Evolutionary conservation across 2,113 vertebrate genomes (phyloP).

Genomic region (Ptilonorhynchus violaceus): DNA sequence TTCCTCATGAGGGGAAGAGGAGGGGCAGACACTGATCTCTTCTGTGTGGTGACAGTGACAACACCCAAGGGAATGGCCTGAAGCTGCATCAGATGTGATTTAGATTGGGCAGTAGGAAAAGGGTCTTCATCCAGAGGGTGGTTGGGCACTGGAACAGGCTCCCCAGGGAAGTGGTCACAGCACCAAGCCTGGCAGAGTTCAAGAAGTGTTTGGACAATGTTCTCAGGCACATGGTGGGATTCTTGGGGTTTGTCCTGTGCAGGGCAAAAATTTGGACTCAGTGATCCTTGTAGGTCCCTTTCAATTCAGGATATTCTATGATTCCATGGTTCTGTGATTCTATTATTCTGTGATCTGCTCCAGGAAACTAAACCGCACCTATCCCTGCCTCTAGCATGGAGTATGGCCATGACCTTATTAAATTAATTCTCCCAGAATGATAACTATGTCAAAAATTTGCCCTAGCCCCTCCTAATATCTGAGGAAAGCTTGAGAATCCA

Average conservation of each 20-base stretch:
- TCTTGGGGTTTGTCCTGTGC: background rate
- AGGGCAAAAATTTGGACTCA: background rate
- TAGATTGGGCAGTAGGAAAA: background rate
- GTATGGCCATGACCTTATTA: background rate
- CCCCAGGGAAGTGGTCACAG: background rate
- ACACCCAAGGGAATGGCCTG: accelerated
- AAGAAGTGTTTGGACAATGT: background rate
- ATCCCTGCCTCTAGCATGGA: background rate
- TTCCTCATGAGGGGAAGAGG: background rate
- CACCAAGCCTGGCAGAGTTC: background rate
- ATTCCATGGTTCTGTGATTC: background rate
- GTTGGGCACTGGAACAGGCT: background rate
- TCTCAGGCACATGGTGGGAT: background rate
- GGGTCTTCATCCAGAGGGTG: background rate
- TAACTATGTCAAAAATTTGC: background rate
- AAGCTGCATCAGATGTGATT: background rate
- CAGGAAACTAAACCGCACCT: background rate
- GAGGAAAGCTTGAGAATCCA: background rate
- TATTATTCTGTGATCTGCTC: background rate
- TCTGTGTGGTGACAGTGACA: background rate
- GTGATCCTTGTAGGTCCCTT: background rate
- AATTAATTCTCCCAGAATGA: background rate
- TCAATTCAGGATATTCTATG: background rate
- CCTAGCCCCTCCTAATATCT: background rate
- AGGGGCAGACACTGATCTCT: background rate